Percentiles rank a stretch among this genome's conserved stretches.
phyloP scores from a whole-genome alignment of 2,797 vertebrate genomes.

The Buceros bicornis region DNA sequence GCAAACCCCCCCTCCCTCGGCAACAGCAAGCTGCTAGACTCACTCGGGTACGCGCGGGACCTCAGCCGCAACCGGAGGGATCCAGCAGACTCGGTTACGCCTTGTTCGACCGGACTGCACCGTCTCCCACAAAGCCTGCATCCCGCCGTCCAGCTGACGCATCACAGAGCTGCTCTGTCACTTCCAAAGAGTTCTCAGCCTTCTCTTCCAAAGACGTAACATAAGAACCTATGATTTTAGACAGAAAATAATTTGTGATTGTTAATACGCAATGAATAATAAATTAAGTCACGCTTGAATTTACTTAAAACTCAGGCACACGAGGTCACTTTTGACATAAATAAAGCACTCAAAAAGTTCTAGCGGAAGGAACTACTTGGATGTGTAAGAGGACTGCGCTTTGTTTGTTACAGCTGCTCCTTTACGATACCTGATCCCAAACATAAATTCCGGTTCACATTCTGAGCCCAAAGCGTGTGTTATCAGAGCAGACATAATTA shows the following conservation, averaged over 20 bases:
- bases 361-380: constrained; percentile 15
- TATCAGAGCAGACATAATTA: not conserved
- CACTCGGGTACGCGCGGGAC: rapidly evolving
- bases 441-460: not conserved
- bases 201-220: not conserved
- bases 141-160: not conserved
- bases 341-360: not conserved
- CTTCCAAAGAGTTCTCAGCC: not conserved
- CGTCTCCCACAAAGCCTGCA: not conserved
- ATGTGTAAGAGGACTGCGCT: not conserved
- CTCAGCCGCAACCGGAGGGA: not conserved
- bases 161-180: not conserved
- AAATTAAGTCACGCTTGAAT: not conserved
- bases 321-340: not conserved
- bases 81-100: rapidly evolving
- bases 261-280: not conserved
- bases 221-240: not conserved
- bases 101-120: not conserved
- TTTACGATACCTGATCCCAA: not conserved
- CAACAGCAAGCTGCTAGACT: not conserved
- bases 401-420: constrained; percentile 45
- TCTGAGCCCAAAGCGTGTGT: not conserved
- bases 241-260: not conserved
- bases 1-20: not conserved
- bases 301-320: not conserved